These are phyloP conservation scores for Drosophila equinoxialis DNA, from an alignment of 1,140 invertebrate genomes.

Conservation along the genomic window DNA sequence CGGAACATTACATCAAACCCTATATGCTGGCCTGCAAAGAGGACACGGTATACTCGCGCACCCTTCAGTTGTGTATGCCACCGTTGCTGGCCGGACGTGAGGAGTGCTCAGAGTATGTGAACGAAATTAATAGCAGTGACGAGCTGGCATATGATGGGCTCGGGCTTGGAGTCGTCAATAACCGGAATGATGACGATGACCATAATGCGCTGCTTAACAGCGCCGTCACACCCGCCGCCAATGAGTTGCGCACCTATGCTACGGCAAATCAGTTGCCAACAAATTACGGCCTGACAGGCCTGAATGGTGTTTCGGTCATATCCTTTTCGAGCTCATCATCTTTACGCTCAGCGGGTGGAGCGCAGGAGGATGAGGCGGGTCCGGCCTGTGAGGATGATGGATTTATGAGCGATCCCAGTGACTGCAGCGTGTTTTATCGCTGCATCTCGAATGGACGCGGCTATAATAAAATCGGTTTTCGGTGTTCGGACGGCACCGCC, in stretches of 20 bases:
- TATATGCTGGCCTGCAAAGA: slow-evolving; percentile 83
- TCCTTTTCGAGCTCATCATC: slow-evolving; percentile 77
- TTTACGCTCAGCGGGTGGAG: slow-evolving; percentile 46
- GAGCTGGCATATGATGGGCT: slow-evolving; percentile 57
- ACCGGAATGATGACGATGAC: slow-evolving; percentile 40
- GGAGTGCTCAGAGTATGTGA: slow-evolving; percentile 72
- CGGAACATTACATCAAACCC: slow-evolving; percentile 83
- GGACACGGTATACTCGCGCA: slow-evolving; percentile 81
- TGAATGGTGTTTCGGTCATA: slow-evolving; percentile 78
- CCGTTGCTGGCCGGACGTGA: slow-evolving; percentile 71
- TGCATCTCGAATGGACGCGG: slow-evolving; percentile 87
- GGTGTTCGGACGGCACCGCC: slow-evolving; percentile 88
- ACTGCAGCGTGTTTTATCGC: slow-evolving; percentile 91
- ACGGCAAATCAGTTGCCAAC: slow-evolving; percentile 67
- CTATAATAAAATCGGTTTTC: slow-evolving; percentile 87
- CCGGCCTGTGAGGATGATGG: slow-evolving; percentile 84
- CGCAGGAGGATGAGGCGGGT: slow-evolving; percentile 29
- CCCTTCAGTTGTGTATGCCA: slow-evolving; percentile 71
- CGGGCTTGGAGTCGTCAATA: slow-evolving; percentile 57
- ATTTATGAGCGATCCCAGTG: slow-evolving; percentile 87
- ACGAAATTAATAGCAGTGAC: slow-evolving; percentile 68
- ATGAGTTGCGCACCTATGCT: slow-evolving; percentile 58
- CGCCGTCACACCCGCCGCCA: slow-evolving; percentile 63
- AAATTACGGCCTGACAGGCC: slow-evolving; percentile 78
- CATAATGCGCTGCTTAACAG: slow-evolving; percentile 58